These are phyloP conservation scores for Holothuria glaberrima DNA, from an alignment of 35 echinoderm and acorn worm genomes.

Conservation along the genomic window DNA sequence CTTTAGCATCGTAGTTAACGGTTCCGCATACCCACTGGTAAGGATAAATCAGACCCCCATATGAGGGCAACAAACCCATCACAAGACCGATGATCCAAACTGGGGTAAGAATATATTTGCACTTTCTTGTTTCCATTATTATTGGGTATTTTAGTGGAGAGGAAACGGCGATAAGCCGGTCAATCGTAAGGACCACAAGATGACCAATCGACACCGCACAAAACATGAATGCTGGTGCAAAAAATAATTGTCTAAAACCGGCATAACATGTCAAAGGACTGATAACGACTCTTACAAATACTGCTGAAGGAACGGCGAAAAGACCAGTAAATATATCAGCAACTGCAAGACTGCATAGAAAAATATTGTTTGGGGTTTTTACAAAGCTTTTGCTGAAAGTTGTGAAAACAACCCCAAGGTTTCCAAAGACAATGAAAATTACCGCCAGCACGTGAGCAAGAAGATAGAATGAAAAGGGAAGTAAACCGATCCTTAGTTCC, in stretches of 20 bases:
- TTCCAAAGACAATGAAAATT: background rate
- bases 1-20: background rate
- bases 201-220: constrained; percentile 27
- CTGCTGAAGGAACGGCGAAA: constrained; percentile 3
- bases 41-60: constrained; percentile 5
- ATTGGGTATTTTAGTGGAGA: constrained; percentile 4
- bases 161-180: constrained; percentile 16
- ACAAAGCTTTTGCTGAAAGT: background rate
- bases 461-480: background rate
- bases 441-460: background rate
- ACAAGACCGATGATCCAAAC: constrained; percentile 3
- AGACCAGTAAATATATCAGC: constrained; percentile 16
- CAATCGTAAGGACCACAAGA: constrained; percentile 14
- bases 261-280: constrained; percentile 1
- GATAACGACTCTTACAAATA: constrained; percentile 6
- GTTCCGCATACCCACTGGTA: constrained; percentile 37
- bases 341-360: too few relatives aligned
- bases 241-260: constrained; percentile 13
- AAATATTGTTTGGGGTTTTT: background rate
- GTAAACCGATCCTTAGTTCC: background rate
- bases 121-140: background rate
- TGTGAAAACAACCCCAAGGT: background rate
- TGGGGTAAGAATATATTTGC: background rate
- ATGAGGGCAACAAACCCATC: background rate
- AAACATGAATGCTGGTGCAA: constrained; percentile 7